These are phyloP conservation scores for Thalassoma bifasciatum DNA, from an alignment of 2,113 vertebrate genomes.

Conservation along the genomic window DNA sequence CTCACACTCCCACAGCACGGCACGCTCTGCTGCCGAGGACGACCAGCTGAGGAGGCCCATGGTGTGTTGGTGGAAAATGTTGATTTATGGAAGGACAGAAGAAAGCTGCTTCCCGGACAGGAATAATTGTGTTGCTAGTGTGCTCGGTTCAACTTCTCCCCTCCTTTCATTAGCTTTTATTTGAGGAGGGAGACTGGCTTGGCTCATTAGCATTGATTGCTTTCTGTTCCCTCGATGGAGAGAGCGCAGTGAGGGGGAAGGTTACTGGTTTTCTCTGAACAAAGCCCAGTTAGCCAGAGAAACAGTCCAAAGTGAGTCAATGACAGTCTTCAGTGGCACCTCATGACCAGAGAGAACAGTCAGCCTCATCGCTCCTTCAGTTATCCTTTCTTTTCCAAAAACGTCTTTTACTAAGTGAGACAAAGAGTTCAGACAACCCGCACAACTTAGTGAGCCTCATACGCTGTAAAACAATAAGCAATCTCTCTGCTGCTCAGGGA, in stretches of 20 bases:
- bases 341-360: neutral
- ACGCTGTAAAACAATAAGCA: neutral
- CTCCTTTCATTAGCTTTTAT: constrained; percentile 69
- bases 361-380: neutral
- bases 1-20: neutral
- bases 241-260: constrained; percentile 4
- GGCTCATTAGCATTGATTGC: constrained; percentile 73
- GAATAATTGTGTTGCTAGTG: constrained; percentile 25
- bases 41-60: constrained; percentile 17
- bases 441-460: neutral
- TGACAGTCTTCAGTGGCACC: neutral
- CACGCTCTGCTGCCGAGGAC: neutral
- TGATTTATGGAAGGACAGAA: constrained; percentile 27
- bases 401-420: neutral
- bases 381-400: neutral
- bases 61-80: constrained; percentile 9
- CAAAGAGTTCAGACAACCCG: neutral
- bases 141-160: constrained; percentile 30
- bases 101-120: constrained; percentile 14
- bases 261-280: constrained; percentile 10
- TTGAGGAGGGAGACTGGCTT: constrained; percentile 59
- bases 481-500: neutral
- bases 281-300: constrained; percentile 2
- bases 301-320: neutral
- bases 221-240: constrained; percentile 37